A percentile compares a stretch with the other conserved stretches of the same genome.
These are phyloP conservation scores for Esox niger DNA, from an alignment of 2,113 vertebrate species.

Conservation along the genomic window DNA sequence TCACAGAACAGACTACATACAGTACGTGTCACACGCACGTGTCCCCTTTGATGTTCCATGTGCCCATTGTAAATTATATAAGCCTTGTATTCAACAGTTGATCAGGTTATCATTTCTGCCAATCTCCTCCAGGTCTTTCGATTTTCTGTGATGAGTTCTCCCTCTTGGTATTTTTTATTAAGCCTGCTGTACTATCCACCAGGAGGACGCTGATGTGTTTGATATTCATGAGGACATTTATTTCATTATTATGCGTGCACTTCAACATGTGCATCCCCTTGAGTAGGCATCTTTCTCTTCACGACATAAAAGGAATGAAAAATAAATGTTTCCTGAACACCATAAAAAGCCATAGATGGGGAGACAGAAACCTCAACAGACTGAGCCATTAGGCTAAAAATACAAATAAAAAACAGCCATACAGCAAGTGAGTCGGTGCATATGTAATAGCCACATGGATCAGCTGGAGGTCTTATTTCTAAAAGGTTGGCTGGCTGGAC, in stretches of 20 bases:
- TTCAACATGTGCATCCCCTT: neutral
- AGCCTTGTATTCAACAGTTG: constrained; percentile 2
- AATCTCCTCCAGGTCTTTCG: neutral
- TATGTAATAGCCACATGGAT: neutral
- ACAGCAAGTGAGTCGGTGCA: neutral
- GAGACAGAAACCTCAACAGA: no score
- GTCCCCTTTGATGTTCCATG: neutral
- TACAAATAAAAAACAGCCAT: no score
- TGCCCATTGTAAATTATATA: neutral
- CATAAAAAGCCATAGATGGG: neutral
- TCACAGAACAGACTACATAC: constrained; percentile 16
- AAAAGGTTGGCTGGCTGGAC: neutral
- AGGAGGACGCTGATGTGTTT: constrained; percentile 13
- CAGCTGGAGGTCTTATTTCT: neutral
- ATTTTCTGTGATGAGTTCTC: neutral
- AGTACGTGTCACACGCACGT: neutral
- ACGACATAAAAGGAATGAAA: constrained; percentile 2
- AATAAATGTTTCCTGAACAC: neutral
- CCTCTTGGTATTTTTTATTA: constrained; percentile 5
- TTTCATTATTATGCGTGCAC: constrained; percentile 15
- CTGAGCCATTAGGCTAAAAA: no score
- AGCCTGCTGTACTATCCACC: constrained; percentile 1
- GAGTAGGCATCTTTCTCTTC: neutral
- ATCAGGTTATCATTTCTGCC: neutral
- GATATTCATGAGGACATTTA: constrained; percentile 29